Evolutionary conservation across 2,797 vertebrate genomes (phyloP).

Genomic region (Cyclopterus lumpus): DNA sequence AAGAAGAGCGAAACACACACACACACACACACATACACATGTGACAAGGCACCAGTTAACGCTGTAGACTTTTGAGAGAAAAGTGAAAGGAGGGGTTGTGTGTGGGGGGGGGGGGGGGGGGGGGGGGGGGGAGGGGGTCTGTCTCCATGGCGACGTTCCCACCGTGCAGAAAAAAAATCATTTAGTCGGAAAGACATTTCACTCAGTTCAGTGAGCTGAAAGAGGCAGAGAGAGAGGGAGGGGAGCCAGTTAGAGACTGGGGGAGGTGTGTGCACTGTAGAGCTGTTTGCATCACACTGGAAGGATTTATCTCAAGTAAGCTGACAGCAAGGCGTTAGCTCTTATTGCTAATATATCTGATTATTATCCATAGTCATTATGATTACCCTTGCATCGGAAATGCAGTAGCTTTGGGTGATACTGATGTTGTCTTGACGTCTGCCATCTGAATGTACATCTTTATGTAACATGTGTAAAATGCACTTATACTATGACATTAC

Average conservation of each 20-base stretch:
- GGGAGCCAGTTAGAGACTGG: conserved; percentile 48
- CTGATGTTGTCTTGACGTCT: conserved; percentile 7
- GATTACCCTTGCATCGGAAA: conserved; percentile 39
- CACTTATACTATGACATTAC: background rate
- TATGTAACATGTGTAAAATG: conserved; percentile 16
- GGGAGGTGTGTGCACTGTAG: conserved; percentile 52
- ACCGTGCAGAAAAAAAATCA: conserved; percentile 81
- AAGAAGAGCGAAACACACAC: conserved; percentile 37
- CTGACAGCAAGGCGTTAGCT: conserved; percentile 56
- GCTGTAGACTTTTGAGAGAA: conserved; percentile 57
- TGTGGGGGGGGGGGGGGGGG: conserved; percentile 33
- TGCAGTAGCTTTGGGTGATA: conserved; percentile 32
- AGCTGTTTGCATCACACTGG: conserved; percentile 66
- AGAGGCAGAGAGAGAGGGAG: conserved; percentile 70
- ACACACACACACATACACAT: conserved; percentile 28
- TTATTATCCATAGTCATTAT: conserved; percentile 56
- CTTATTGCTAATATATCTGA: conserved; percentile 58
- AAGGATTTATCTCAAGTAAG: conserved; percentile 60
- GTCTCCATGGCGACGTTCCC: conserved; percentile 87
- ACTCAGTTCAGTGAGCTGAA: conserved; percentile 84
- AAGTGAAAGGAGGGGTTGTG: conserved; percentile 37
- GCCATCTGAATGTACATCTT: conserved; percentile 9
- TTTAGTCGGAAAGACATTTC: conserved; percentile 86
- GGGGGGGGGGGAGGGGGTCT: conserved; percentile 41
- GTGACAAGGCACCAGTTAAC: conserved; percentile 70